phyloP scores from a whole-genome alignment of 2,888 invertebrate genomes.

The Phyllotreta striolata region DNA sequence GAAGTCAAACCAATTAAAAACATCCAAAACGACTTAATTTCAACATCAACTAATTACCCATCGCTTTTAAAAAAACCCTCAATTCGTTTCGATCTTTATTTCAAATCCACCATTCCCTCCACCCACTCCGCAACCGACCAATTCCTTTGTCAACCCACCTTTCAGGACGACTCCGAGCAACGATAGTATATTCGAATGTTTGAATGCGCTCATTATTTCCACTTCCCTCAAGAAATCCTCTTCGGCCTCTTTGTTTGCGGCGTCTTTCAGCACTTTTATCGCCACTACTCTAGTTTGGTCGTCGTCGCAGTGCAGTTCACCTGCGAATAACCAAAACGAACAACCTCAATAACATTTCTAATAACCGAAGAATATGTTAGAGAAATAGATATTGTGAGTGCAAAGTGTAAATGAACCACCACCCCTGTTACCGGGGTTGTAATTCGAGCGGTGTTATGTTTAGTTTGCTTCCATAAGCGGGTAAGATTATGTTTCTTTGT shows the following conservation, averaged over 20 bases:
- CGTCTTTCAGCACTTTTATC: slow-evolving; percentile 82
- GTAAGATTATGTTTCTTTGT: no score
- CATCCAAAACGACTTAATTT: neutral
- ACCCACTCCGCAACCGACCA: neutral
- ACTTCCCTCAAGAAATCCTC: slow-evolving; percentile 85
- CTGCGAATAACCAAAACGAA: slow-evolving; percentile 58
- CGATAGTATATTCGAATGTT: slow-evolving; percentile 81
- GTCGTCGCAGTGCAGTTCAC: slow-evolving; percentile 63
- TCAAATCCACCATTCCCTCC: neutral
- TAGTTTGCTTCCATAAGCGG: slow-evolving; percentile 3
- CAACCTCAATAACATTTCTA: neutral
- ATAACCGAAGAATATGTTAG: no score
- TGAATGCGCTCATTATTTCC: slow-evolving; percentile 84
- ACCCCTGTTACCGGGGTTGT: no score
- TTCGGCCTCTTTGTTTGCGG: slow-evolving; percentile 77
- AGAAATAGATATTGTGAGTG: no score
- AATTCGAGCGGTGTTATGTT: no score
- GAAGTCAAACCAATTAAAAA: no score
- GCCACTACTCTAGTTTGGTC: slow-evolving; percentile 68
- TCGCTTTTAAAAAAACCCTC: no score
- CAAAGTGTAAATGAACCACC: no score
- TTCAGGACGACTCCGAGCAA: slow-evolving; percentile 79
- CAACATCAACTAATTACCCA: no score
- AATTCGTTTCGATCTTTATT: neutral
- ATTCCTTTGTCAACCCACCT: slow-evolving; percentile 62